Conservation (phyloP, 2,113 vertebrate species). For the Platysternon megacephalum region DNA sequence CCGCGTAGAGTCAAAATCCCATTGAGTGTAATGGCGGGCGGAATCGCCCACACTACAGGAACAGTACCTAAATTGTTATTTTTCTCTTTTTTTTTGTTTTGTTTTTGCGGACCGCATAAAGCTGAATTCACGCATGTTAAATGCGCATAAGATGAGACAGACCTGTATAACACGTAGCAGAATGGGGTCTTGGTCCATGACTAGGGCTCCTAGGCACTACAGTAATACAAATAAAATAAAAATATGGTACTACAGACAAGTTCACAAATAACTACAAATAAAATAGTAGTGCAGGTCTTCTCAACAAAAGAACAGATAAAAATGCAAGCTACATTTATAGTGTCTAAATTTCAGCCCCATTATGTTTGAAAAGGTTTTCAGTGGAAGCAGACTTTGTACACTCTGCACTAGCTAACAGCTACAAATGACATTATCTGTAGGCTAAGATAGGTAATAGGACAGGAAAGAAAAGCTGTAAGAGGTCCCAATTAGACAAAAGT, state of each 20-base stretch:
- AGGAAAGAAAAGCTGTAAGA: constrained; percentile 45
- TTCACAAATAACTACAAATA: neutral
- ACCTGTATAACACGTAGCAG: neutral
- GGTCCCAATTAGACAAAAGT: constrained; percentile 49
- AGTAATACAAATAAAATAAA: neutral
- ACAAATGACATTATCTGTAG: neutral
- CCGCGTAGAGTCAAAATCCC: too few species aligned
- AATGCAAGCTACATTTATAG: neutral
- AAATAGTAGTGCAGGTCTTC: neutral
- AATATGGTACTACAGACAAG: neutral
- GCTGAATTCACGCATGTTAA: too few species aligned
- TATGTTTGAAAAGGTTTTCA: neutral
- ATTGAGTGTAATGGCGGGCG: too few species aligned
- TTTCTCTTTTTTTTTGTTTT: too few species aligned
- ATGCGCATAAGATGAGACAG: too few species aligned
- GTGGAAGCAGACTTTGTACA: neutral
- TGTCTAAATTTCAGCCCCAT: neutral
- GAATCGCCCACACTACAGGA: too few species aligned
- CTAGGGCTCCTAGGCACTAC: neutral
- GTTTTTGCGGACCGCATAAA: too few species aligned
- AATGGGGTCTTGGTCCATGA: neutral
- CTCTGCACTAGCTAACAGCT: neutral
- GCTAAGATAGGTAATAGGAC: constrained; percentile 42
- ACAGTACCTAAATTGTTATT: too few species aligned
- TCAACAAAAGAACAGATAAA: neutral